Evolutionary conservation across 2,888 invertebrate species (phyloP).

Genomic region (Diaperis boleti): DNA sequence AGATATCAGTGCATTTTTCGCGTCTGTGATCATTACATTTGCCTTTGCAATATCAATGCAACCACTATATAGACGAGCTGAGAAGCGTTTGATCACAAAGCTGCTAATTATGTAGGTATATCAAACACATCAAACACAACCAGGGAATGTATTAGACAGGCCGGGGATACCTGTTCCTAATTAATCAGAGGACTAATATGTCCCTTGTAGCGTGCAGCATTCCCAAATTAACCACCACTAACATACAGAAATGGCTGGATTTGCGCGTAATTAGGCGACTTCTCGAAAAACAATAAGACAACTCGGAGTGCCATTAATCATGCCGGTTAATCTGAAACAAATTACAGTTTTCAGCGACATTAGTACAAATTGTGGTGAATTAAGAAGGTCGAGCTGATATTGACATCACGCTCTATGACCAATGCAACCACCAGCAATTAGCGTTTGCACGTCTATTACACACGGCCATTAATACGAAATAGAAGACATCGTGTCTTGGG

Average conservation of each 20-base stretch:
- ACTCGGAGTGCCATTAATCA: conserved; percentile 29
- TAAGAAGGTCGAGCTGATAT: conserved; percentile 27
- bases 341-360: conserved; percentile 37
- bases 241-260: conserved; percentile 30
- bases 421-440: conserved; percentile 13
- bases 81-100: conserved; percentile 41
- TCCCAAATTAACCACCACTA: conserved; percentile 26
- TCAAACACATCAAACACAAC: conserved; percentile 40
- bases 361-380: conserved; percentile 27
- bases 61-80: conserved; percentile 19
- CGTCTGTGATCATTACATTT: conserved; percentile 22
- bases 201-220: conserved; percentile 32
- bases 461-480: conserved; percentile 35
- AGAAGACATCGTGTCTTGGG: conserved; percentile 27
- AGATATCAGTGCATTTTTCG: too few species aligned
- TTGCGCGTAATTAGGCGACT: conserved; percentile 27
- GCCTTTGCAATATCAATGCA: conserved; percentile 27
- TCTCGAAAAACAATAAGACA: conserved; percentile 31
- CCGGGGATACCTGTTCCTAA: conserved; percentile 39
- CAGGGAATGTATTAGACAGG: conserved; percentile 38
- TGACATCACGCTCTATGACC: conserved; percentile 9
- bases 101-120: conserved; percentile 42
- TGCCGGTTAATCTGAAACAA: conserved; percentile 34
- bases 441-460: conserved; percentile 14
- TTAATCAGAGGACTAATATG: conserved; percentile 39